phyloP scores from a whole-genome alignment of 1,140 invertebrate genomes.

The Drosophila setifemur region DNA sequence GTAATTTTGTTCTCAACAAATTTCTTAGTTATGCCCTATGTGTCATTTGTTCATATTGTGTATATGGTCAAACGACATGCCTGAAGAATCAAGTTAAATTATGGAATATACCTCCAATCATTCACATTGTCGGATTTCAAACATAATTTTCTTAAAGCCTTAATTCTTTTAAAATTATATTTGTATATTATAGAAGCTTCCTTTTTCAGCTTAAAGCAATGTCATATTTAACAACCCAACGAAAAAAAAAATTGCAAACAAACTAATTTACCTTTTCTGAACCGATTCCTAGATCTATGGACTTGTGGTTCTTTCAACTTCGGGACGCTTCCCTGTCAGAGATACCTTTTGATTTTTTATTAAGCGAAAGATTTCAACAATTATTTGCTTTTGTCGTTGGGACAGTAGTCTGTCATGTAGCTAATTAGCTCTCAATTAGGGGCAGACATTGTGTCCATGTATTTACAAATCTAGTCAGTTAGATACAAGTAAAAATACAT shows the following conservation, averaged over 20 bases:
- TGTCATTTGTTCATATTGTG: too few relatives aligned
- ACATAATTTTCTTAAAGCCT: too few relatives aligned
- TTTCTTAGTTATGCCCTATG: too few relatives aligned
- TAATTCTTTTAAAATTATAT: too few relatives aligned
- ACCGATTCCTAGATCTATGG: constrained; percentile 50
- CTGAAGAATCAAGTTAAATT: too few relatives aligned
- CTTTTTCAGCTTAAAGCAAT: constrained; percentile 8
- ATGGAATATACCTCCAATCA: too few relatives aligned
- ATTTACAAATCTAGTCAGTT: neutral
- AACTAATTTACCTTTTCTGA: constrained; percentile 63
- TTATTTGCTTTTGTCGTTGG: constrained; percentile 22
- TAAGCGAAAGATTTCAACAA: constrained; percentile 16
- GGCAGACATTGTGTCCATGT: neutral
- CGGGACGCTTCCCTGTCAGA: constrained; percentile 59
- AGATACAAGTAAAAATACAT: neutral
- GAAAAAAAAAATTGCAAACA: constrained; percentile 37
- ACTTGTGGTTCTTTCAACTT: constrained; percentile 7
- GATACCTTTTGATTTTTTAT: constrained; percentile 53
- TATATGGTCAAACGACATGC: too few relatives aligned
- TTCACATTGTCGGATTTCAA: too few relatives aligned
- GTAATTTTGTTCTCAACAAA: too few relatives aligned
- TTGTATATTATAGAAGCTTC: constrained; percentile 3
- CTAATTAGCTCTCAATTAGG: constrained; percentile 66
- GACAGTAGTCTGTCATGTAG: constrained; percentile 23
- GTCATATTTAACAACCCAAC: constrained; percentile 15